A percentile compares a stretch with the other conserved stretches of the same genome.
Evolutionary conservation across 2,797 vertebrate species (phyloP).

Genomic region (Lacerta viridis): DNA sequence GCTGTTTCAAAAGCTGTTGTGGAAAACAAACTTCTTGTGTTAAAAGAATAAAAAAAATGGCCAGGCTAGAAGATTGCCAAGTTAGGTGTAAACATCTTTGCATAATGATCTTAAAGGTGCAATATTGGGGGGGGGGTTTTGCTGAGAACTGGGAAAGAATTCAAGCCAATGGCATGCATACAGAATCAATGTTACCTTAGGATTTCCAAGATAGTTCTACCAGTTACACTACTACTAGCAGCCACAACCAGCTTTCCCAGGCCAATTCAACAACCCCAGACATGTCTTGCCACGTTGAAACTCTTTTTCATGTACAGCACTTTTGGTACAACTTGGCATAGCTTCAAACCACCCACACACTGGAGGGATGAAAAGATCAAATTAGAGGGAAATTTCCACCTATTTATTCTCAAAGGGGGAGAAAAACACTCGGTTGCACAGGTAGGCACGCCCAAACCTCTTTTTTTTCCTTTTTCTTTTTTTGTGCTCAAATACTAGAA

Average conservation of each 20-base stretch:
- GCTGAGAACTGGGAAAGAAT: constrained; percentile 69
- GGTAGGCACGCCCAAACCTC: constrained; percentile 46
- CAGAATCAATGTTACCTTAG: constrained; percentile 72
- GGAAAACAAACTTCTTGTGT: constrained; percentile 21
- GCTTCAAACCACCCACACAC: constrained; percentile 66
- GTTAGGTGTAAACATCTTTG: constrained; percentile 63
- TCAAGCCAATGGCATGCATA: constrained; percentile 74
- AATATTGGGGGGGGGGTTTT: constrained; percentile 50
- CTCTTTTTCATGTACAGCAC: constrained; percentile 62
- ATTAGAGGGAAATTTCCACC: constrained; percentile 72
- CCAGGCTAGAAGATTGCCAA: constrained; percentile 49
- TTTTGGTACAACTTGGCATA: constrained; percentile 46
- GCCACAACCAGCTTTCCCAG: constrained; percentile 76
- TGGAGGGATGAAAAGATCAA: constrained; percentile 69
- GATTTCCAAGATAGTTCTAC: constrained; percentile 62
- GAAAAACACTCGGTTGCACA: constrained; percentile 11
- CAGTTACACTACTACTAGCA: constrained; percentile 60
- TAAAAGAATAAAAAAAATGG: constrained; percentile 37
- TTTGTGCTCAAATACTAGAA: constrained; percentile 2
- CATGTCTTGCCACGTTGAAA: constrained; percentile 80
- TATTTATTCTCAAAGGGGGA: constrained; percentile 36
- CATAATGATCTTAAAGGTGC: constrained; percentile 59
- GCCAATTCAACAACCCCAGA: constrained; percentile 76
- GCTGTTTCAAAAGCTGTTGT: constrained; percentile 41
- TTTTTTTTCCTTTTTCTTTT: background rate